Evolutionary conservation across 2,113 vertebrate genomes (phyloP), one percentile per base, ranked within the genome.

Genomic region (Pampusana beccarii): DNA sequence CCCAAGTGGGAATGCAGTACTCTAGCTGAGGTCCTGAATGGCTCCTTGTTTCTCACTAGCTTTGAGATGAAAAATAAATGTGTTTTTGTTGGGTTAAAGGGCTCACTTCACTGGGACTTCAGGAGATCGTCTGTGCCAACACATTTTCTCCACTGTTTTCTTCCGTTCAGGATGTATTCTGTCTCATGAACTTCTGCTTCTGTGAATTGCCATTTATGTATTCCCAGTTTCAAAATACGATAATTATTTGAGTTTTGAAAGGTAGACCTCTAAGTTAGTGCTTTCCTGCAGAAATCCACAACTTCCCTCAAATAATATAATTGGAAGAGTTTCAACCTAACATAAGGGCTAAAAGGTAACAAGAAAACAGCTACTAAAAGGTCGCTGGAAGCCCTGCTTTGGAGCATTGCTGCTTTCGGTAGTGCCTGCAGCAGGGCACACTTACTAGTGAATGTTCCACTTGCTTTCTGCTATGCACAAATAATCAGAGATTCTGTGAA

Each of bases 31-130:
- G 16, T 73, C 11, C 44, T 82, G 29, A 80, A 72, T 80, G 33
- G 1, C 2, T 4, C 42, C 12, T 38, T 12, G 13, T 4, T 40
- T 77, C 6, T 65, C 38, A 31, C 2, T n/a, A 31, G 6, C 21
- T 78, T 42, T 69, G 14, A 53, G 21, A 53, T 9, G 12, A 90
- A 77, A 75, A 36, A 24, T 26, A 33, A 20, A 25, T 13, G 9
- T 11, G 5, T 10, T 77, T 56, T 57, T 56, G 9, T 28, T 23
- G 20, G 5, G 11, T 11, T 89, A 38, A 48, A 89, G 61, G 15
- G 11, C 40, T 56, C 23, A 56, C 1, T 46, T 34, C 7, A 36
- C 34, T n/a, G 26, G 6, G 48, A 28, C 19, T 69, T 56, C 48
- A 48, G 61, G 15, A 65, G 26, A 23, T 0, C 28, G 15, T 10